Base-by-base conservation (phyloP, 35 echinoderm and acorn worm species). In the Eucidaris tribuloides region DNA sequence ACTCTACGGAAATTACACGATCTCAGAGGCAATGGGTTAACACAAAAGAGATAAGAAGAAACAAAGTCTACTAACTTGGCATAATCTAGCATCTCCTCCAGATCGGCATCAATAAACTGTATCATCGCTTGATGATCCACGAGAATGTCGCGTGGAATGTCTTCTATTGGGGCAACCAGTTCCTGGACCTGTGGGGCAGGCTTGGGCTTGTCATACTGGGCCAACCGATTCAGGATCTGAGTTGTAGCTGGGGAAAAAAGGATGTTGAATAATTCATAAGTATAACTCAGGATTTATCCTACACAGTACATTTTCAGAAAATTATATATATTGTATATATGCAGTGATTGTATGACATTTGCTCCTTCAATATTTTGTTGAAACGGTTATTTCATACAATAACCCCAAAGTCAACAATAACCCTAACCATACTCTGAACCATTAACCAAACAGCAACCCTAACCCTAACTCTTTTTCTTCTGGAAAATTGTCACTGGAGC, bases 1-100 rank as follows among this genome's bases (percentile, higher is more conserved):
- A n/a, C 48, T 52, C n/a, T 52, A 52, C 48, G n/a, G 48, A n/a
- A 52, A 52, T 52, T 52, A 11, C 48, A 52, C 9, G 48, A 52
- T 52, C 48, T 52, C 48, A n/a, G 48, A 52, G 31, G 19, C 62
- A 11, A 29, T 66, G 31, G 28, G 19, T 14, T 66, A 29, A 13
- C 27, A 66, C 11, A n/a, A 55, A 13, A 55, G 13, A 55, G 22
- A 66, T 66, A 23, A 14, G 19, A 25, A 7, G 28, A 66, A 20
- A 23, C 31, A 66, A 23, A 14, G 62, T 33, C 62, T 27, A 52
- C 84, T 93, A 71, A 98, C 94, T 84, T 86, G 31, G 95, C 90
- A 98, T 93, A 98, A 49, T 70, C 77, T 19, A 93, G 65, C 68
- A 98, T 64, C 22, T 65, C 71, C 29, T 62, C 72, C 17, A 98